phyloP scores from a whole-genome alignment of 2,113 vertebrate species.

The Rostratula benghalensis region DNA sequence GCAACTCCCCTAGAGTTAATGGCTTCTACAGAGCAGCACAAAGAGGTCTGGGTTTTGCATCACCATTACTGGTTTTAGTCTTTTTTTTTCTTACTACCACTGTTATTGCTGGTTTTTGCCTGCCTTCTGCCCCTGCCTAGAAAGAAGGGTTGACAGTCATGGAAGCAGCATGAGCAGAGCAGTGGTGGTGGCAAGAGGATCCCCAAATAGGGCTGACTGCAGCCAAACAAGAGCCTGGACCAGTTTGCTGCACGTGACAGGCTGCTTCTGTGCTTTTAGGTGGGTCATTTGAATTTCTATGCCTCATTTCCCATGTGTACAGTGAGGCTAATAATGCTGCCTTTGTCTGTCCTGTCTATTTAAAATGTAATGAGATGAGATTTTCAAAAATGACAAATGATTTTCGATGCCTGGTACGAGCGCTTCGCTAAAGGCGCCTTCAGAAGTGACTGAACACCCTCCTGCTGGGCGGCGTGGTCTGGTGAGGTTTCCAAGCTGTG shows the following conservation, averaged over 20 bases:
- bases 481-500: background rate
- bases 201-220: background rate
- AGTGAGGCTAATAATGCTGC: constrained; percentile 13
- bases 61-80: background rate
- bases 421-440: background rate
- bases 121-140: background rate
- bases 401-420: background rate
- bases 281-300: constrained; percentile 37
- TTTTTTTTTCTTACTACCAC: background rate
- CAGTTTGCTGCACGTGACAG: background rate
- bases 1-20: background rate
- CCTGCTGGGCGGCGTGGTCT: background rate
- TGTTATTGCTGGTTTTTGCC: background rate
- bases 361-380: constrained; percentile 39
- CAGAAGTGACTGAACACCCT: background rate
- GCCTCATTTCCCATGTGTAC: constrained; percentile 38
- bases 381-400: constrained; percentile 28
- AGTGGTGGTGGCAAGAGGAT: background rate
- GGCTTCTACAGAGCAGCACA: background rate
- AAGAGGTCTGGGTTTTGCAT: background rate
- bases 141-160: background rate
- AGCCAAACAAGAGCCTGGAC: background rate
- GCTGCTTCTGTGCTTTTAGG: background rate
- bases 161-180: background rate
- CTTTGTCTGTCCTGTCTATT: constrained; percentile 47